These are phyloP conservation scores for Acanthosepion pharaonis DNA, from an alignment of 2,888 invertebrate genomes.

Conservation along the genomic window DNA sequence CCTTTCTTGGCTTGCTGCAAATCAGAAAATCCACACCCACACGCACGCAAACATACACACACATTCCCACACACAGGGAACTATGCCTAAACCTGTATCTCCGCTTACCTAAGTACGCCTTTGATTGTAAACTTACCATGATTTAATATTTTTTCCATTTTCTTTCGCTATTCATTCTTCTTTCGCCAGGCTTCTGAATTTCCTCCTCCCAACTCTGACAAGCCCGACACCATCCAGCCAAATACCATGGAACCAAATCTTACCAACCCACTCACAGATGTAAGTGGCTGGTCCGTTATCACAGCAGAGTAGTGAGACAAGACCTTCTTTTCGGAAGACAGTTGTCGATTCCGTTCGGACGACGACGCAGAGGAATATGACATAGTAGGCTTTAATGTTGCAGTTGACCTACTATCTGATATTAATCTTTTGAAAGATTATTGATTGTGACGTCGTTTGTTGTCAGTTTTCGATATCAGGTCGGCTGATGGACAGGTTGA, in stretches of 20 bases:
- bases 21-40: too few relatives aligned
- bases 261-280: not conserved
- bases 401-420: not conserved
- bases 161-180: too few relatives aligned
- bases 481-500: not conserved
- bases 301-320: not conserved
- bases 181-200: too few relatives aligned
- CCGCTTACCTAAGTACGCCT: too few relatives aligned
- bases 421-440: not conserved
- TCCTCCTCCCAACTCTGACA: too few relatives aligned
- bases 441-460: slow-evolving; percentile 33
- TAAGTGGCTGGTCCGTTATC: not conserved
- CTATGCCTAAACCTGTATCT: too few relatives aligned
- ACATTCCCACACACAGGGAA: too few relatives aligned
- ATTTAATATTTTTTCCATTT: too few relatives aligned
- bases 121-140: too few relatives aligned
- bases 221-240: not conserved
- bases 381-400: not conserved
- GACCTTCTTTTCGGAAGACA: not conserved
- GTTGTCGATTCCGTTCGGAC: not conserved
- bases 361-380: not conserved
- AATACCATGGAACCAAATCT: not conserved
- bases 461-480: not conserved
- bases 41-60: too few relatives aligned
- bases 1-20: too few relatives aligned